Conservation (phyloP, 2,888 invertebrate species). For the Linyphia triangularis region DNA sequence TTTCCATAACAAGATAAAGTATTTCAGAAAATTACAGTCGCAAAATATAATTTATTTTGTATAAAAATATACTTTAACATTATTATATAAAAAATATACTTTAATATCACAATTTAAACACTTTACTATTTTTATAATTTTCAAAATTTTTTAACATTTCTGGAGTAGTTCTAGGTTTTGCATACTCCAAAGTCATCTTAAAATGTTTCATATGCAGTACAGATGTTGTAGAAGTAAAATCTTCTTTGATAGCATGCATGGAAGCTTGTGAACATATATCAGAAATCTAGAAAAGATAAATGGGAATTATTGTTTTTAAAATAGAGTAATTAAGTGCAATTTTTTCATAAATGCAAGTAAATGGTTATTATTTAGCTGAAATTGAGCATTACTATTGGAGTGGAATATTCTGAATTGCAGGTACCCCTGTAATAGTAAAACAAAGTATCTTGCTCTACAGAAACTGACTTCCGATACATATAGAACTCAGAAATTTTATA, state of each 20-base stretch:
- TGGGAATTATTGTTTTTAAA: neutral
- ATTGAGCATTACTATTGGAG: too few species aligned
- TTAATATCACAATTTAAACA: neutral
- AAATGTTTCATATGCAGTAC: constrained; percentile 87
- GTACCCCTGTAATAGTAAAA: too few species aligned
- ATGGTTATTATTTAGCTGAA: neutral
- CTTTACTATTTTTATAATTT: constrained; percentile 29
- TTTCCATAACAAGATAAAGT: too few species aligned
- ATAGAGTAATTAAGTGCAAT: neutral
- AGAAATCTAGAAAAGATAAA: constrained; percentile 80
- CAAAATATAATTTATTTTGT: too few species aligned
- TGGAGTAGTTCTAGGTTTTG: constrained; percentile 79
- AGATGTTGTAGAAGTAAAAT: constrained; percentile 83
- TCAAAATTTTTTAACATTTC: constrained; percentile 57
- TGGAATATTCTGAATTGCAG: too few species aligned
- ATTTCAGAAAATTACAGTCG: too few species aligned
- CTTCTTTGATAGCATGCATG: constrained; percentile 88
- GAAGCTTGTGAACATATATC: constrained; percentile 96
- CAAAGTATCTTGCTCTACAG: too few species aligned
- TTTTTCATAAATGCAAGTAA: neutral
- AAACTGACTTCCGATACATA: too few species aligned
- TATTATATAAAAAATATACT: neutral
- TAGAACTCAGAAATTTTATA: too few species aligned
- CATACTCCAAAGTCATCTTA: constrained; percentile 85
- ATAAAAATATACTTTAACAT: too few species aligned